Base-by-base conservation (phyloP, 2,113 vertebrate genomes). In the Sapayoa aenigma region DNA sequence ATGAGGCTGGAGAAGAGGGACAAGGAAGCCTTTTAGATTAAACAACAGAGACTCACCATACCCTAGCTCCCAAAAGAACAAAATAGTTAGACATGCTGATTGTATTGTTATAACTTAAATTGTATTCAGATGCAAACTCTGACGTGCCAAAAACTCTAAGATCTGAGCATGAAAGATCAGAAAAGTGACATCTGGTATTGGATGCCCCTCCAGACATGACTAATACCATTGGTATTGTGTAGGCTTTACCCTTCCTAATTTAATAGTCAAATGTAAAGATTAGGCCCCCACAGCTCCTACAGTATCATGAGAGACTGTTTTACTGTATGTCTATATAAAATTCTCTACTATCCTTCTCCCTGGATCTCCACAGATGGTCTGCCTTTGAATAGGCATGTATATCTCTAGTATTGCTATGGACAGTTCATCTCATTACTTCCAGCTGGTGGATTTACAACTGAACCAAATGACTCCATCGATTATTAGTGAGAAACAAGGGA, bases 131-230 rank as follows among this genome's bases (percentile, higher is more conserved):
- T 98, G 98, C 93, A 42, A 97, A 95, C 94, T 90, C 90, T 94
- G 94, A 97, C 8, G 95, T 97, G 98, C 98, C 98, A 98, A 97
- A 98, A 98, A 87, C 96, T 96, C 69, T 96, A 96, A 97, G 94
- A 94, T 75, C 95, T 95, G 95, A 97, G 94, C 81, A 87, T 84
- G 94, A 95, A 97, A 98, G 97, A 97, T 97, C 97, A 98, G 97
- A 98, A 97, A 98, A 98, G 94, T 97, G 97, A 98, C 98, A 98
- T 98, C 98, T 98, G 97, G 97, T 97, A 97, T 94, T 97, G 95
- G 96, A 98, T 98, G 98, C 97, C 97, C 97, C 80, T 93, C 96
- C 96, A 98, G 98, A 98, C 98, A 97, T 98, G 97, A 98, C 97
- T 98, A 98, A 98, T 98, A 93, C 94, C 90, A 95, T 97, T 93